Evolutionary conservation across 1,140 invertebrate species (phyloP).

Genomic region (Papilio xuthus): DNA sequence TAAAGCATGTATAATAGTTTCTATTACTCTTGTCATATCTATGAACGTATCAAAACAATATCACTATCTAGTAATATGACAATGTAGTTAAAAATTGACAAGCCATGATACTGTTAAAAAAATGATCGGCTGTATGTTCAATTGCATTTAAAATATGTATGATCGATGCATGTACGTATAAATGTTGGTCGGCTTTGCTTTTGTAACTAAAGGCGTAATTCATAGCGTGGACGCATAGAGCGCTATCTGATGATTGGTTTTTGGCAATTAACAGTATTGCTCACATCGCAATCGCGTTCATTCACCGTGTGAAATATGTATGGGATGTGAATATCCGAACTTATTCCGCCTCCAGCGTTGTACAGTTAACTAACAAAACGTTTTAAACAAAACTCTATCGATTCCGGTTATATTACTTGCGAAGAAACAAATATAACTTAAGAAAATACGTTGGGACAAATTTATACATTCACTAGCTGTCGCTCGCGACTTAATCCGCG

Average conservation of each 20-base stretch:
- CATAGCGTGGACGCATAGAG: constrained; percentile 71
- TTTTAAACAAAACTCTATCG: constrained; percentile 27
- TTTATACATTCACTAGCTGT: background rate
- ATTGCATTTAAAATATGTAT: constrained; percentile 38
- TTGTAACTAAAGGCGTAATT: constrained; percentile 79
- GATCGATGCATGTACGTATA: constrained; percentile 45
- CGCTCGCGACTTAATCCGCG: too few species aligned
- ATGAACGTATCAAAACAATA: too few species aligned
- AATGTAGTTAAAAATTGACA: background rate
- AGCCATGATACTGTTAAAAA: background rate
- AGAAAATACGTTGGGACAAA: background rate
- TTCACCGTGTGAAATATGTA: constrained; percentile 80
- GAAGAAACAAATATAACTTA: background rate
- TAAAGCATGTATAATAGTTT: too few species aligned
- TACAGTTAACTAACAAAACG: constrained; percentile 50
- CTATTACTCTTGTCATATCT: too few species aligned
- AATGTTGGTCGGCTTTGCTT: constrained; percentile 46
- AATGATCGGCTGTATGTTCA: constrained; percentile 11
- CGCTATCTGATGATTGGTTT: constrained; percentile 82
- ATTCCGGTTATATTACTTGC: background rate
- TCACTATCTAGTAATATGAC: background rate
- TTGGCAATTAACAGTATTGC: constrained; percentile 81
- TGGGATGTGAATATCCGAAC: constrained; percentile 70
- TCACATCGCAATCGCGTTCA: constrained; percentile 75
- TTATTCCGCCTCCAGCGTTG: constrained; percentile 57